These are phyloP conservation scores for Calliphora vomitoria DNA, from an alignment of 2,888 invertebrate genomes.

Conservation along the genomic window DNA sequence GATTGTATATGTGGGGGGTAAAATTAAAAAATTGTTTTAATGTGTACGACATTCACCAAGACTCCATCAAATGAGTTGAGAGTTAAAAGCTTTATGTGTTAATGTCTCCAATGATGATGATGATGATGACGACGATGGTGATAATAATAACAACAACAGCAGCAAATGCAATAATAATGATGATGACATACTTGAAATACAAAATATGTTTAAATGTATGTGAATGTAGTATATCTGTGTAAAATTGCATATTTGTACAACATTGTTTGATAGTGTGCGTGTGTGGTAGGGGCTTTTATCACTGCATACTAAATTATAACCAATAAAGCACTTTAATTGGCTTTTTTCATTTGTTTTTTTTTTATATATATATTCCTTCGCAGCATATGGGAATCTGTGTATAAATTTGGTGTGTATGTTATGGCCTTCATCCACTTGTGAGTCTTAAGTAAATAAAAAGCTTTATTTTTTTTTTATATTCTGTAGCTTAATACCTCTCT, in stretches of 20 bases:
- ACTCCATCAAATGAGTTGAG: conserved; percentile 42
- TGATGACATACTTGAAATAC: conserved; percentile 70
- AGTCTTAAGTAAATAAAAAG: conserved; percentile 51
- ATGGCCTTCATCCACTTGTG: conserved; percentile 52
- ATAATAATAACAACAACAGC: conserved; percentile 23
- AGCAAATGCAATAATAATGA: conserved; percentile 54
- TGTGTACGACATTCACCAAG: conserved; percentile 3
- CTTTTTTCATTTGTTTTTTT: conserved; percentile 58
- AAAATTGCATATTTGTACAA: conserved; percentile 9
- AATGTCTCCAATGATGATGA: conserved; percentile 58
- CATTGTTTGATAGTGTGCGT: conserved; percentile 31
- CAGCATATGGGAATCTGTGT: background rate
- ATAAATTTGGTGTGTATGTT: background rate
- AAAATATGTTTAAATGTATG: conserved; percentile 45
- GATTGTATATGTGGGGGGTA: conserved; percentile 33
- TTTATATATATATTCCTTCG: background rate
- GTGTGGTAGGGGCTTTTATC: conserved; percentile 55
- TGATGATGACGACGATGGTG: conserved; percentile 27
- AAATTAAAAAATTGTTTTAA: conserved; percentile 12
- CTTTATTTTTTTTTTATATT: conserved; percentile 48
- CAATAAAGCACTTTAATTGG: conserved; percentile 74
- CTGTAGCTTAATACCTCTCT: conserved; percentile 36
- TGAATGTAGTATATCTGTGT: conserved; percentile 35
- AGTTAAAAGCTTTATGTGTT: conserved; percentile 72
- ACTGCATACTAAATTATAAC: conserved; percentile 69